Evolutionary conservation across 2,888 invertebrate species (phyloP).

Genomic region (Pollenia labialis): DNA sequence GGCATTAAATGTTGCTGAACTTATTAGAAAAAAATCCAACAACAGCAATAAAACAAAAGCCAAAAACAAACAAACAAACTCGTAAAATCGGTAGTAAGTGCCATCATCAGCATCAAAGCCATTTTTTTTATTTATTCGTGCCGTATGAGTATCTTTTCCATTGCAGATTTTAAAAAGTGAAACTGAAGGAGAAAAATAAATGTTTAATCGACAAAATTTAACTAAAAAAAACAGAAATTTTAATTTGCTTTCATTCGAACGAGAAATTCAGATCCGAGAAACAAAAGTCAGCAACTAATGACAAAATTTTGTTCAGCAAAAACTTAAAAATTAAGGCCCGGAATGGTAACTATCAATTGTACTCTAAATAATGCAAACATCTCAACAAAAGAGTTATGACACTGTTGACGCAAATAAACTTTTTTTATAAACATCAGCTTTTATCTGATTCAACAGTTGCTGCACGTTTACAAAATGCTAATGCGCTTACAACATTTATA

Average conservation of each 20-base stretch:
- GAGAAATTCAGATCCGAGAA: conserved; percentile 7
- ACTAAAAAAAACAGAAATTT: conserved; percentile 17
- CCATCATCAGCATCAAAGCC: conserved; percentile 47
- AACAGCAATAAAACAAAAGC: conserved; percentile 1
- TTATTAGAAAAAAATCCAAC: conserved; percentile 26
- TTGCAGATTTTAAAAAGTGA: conserved; percentile 65
- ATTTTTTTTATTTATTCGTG: conserved; percentile 43
- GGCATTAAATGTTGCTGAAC: conserved; percentile 65
- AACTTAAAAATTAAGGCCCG: neutral
- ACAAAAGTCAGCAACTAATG: conserved; percentile 41
- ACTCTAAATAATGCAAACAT: neutral
- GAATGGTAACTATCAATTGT: neutral
- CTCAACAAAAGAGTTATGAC: no score
- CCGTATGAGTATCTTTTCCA: conserved; percentile 21
- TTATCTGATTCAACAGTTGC: neutral
- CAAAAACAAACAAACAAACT: conserved; percentile 20
- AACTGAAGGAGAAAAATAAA: conserved; percentile 45
- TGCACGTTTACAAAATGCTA: neutral
- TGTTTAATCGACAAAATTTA: conserved; percentile 53
- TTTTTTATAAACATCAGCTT: no score
- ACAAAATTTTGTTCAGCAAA: conserved; percentile 12
- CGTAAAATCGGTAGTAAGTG: conserved; percentile 50
- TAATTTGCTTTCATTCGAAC: conserved; percentile 54
- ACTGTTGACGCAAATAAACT: no score
- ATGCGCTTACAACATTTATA: conserved; percentile 7